These are phyloP conservation scores for Oxycera nigricornis DNA, from an alignment of 2,888 invertebrate genomes.

Conservation along the genomic window DNA sequence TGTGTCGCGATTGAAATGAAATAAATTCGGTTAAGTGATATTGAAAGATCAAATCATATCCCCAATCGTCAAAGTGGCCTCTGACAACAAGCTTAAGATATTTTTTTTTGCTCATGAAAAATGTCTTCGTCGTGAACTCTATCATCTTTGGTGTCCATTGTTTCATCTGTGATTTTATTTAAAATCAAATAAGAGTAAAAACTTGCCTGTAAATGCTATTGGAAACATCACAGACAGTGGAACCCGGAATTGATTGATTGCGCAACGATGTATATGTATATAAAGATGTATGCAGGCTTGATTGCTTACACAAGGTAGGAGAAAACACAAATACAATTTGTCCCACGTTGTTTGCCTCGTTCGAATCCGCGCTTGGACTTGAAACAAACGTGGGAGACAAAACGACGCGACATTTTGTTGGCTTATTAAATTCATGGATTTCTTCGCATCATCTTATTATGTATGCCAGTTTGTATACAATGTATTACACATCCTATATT, in stretches of 20 bases:
- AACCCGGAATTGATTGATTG: slow-evolving; percentile 22
- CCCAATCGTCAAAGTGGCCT: slow-evolving; percentile 36
- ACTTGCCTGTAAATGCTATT: background rate
- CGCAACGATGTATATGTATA: too few species aligned
- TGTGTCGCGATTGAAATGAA: too few species aligned
- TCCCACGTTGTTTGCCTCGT: background rate
- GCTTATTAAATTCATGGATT: too few species aligned
- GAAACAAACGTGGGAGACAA: too few species aligned
- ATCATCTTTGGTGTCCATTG: background rate
- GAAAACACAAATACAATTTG: background rate
- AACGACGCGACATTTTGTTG: too few species aligned
- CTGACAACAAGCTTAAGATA: background rate
- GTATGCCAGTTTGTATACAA: background rate
- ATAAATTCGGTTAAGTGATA: background rate
- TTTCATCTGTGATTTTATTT: background rate
- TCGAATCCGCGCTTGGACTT: too few species aligned
- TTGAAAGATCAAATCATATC: background rate
- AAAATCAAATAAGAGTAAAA: background rate
- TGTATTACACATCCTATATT: background rate
- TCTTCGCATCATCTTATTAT: background rate
- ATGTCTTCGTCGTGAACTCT: slow-evolving; percentile 19
- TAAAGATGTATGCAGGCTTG: too few species aligned
- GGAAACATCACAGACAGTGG: background rate
- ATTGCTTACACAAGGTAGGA: background rate
- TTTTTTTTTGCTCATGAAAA: background rate